Evolutionary conservation across 2,888 invertebrate species (phyloP), one percentile per base, ranked within the genome.

Genomic region (Caenorhabditis macrosperma): DNA sequence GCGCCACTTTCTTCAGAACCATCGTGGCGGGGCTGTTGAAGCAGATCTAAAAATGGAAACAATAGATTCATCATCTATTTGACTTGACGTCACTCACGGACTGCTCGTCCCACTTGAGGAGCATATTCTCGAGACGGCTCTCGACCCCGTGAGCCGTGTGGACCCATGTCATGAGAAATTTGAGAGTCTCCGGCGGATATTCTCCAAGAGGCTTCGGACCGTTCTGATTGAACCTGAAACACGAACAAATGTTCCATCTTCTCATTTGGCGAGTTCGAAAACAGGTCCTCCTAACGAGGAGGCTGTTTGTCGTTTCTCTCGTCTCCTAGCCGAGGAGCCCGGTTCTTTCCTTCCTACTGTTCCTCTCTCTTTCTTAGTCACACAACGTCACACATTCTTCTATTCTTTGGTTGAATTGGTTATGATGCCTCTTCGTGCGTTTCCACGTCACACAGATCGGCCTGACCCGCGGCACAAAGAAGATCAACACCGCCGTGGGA

Each of bases 81-180:
- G 52, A 28, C 35, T 41, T 71, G 60, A 60, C 71, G 71, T 71
- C 61, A 35, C 68, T 20, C 50, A 77, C 68, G 48, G 54, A 67
- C 38, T 74, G 64, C 41, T 74, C 74, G 26, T 74, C 74, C 74
- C 74, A 74, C 74, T 74, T 74, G 41, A 74, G 52, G 5, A 74
- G 41, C 74, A 64, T 64, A 38, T 74, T 64, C 59, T 74, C 74
- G n/a, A 74, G 64, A 41, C 64, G 64, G 44, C 74, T 64, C 74
- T 74, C 74, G 26, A 74, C 57, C 12, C 74, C 74, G 41, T 74
- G 74, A 17, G 74, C 64, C 17, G 74, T 26, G 7, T 74, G 74
- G 12, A 66, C 57, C 74, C 74, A 74, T 3, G 57, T 50, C 41
- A 44, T 48, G 9, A 74, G 64, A 44, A 74, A 64, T 59, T 74